A percentile compares a stretch with the other conserved stretches of the same genome.
phyloP scores from a whole-genome alignment of 2,113 vertebrate species.

The Dasyornis broadbenti region DNA sequence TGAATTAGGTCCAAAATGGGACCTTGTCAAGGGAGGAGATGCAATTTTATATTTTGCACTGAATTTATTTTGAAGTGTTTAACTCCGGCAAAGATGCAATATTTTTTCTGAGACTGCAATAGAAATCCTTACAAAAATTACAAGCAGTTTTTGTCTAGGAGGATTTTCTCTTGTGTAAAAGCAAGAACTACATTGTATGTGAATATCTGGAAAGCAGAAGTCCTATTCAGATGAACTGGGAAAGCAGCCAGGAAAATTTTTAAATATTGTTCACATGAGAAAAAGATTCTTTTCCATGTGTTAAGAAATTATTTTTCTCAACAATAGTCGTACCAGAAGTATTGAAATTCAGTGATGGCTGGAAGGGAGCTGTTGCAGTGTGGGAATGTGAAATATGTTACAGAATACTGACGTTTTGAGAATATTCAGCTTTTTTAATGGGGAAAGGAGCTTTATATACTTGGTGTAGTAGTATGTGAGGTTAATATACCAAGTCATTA shows the following conservation, averaged over 20 bases:
- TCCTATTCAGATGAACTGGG: not conserved
- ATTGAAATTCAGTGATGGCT: not conserved
- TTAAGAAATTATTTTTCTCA: not conserved
- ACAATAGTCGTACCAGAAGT: not conserved
- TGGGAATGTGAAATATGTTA: not conserved
- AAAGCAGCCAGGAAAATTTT: not conserved
- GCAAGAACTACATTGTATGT: not conserved
- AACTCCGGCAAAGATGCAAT: not conserved
- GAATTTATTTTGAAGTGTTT: not conserved
- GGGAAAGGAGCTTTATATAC: not conserved
- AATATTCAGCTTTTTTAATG: not conserved
- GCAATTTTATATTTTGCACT: conserved; percentile 16
- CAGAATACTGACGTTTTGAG: not conserved
- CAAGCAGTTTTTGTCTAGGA: not conserved
- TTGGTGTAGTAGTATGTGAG: not conserved
- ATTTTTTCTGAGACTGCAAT: not conserved
- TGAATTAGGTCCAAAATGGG: not conserved
- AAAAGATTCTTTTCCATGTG: not conserved
- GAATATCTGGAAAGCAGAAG: not conserved
- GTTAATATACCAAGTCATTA: not conserved
- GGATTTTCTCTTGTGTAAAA: not conserved
- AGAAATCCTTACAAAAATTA: not conserved
- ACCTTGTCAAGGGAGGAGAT: not conserved
- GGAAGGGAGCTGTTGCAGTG: not conserved
- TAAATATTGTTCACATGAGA: not conserved